phyloP scores from a whole-genome alignment of 2,888 invertebrate species.

The Lepeophtheirus nordmannii region DNA sequence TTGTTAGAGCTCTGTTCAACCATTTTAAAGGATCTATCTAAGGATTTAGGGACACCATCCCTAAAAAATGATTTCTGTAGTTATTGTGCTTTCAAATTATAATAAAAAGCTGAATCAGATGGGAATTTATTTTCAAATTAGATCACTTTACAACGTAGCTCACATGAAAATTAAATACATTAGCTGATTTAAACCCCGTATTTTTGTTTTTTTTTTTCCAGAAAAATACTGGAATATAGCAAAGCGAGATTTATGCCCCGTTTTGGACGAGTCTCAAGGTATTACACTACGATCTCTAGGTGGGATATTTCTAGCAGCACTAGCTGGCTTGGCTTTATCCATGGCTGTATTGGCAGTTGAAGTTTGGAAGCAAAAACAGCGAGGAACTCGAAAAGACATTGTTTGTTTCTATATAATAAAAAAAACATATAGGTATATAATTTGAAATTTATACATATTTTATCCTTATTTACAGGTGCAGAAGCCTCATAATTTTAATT shows the following conservation, averaged over 20 bases:
- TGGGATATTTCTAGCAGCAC: constrained; percentile 75
- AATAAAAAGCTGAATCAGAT: no score
- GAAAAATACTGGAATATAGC: constrained; percentile 74
- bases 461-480: neutral
- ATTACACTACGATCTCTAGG: constrained; percentile 75
- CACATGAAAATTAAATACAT: no score
- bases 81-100: no score
- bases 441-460: neutral
- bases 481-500: neutral
- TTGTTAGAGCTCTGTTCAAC: no score
- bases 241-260: constrained; percentile 49
- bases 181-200: no score
- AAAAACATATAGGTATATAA: neutral
- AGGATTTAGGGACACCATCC: no score
- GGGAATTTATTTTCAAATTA: no score
- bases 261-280: constrained; percentile 65
- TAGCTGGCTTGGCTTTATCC: constrained; percentile 65
- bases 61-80: no score
- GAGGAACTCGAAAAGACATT: neutral
- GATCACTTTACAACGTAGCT: no score
- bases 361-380: constrained; percentile 36
- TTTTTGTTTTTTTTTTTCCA: no score
- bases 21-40: no score
- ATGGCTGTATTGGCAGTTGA: constrained; percentile 68
- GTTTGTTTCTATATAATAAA: neutral